Conservation (phyloP, 2,888 invertebrate genomes). For the Achlya flavicornis region DNA sequence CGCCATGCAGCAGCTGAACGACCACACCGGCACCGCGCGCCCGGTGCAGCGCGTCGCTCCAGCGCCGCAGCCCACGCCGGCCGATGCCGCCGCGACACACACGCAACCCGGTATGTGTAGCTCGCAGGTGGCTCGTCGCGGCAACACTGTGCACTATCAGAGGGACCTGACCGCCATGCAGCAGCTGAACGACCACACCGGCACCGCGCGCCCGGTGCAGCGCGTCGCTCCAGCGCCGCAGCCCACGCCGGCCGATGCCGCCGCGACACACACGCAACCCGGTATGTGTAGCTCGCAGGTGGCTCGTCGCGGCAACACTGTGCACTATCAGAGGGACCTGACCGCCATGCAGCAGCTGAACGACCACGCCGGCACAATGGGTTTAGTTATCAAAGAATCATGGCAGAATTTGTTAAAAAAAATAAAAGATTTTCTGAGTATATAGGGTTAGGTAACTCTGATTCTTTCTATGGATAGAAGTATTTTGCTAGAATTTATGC, state of each 20-base stretch:
- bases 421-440: no score
- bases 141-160: no score
- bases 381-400: no score
- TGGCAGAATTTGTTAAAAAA: no score
- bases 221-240: slow-evolving; percentile 85
- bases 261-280: slow-evolving; percentile 24
- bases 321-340: slow-evolving; percentile 86
- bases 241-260: slow-evolving; percentile 35
- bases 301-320: no score
- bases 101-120: no score
- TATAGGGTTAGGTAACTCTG: no score
- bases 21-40: slow-evolving; percentile 97
- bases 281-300: no score
- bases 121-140: no score
- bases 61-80: slow-evolving; percentile 46
- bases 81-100: slow-evolving; percentile 31
- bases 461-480: no score
- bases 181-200: slow-evolving; percentile 99
- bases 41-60: slow-evolving; percentile 93
- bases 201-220: slow-evolving; percentile 96
- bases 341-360: slow-evolving; percentile 99
- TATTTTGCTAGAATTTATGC: no score
- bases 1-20: slow-evolving; percentile 99
- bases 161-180: slow-evolving; percentile 98
- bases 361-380: slow-evolving; percentile 95